Conservation (phyloP, 1,140 invertebrate species). For the Mamestra configurata region DNA sequence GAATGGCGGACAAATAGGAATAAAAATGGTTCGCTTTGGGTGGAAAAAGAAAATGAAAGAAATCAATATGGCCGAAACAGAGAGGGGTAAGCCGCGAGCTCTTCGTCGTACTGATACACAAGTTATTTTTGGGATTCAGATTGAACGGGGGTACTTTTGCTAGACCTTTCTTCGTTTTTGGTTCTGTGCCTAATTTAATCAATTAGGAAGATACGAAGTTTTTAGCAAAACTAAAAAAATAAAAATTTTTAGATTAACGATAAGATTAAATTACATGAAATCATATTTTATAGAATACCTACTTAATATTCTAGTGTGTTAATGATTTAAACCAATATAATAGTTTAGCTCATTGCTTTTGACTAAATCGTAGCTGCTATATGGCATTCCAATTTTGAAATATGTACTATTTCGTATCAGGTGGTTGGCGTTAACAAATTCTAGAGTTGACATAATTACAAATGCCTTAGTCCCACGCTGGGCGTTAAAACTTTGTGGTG, state of each 20-base stretch:
- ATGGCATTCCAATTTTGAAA: no score
- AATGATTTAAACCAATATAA: no score
- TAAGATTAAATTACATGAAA: no score
- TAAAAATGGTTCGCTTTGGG: slow-evolving; percentile 72
- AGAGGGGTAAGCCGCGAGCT: slow-evolving; percentile 49
- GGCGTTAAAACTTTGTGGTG: neutral
- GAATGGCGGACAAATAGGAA: slow-evolving; percentile 73
- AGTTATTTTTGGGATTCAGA: slow-evolving; percentile 10
- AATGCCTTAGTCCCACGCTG: neutral
- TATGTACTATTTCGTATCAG: no score
- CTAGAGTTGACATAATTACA: neutral
- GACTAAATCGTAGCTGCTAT: no score
- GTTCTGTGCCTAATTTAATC: neutral
- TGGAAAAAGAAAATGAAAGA: slow-evolving; percentile 77
- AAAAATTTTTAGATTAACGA: no score
- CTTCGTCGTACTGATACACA: slow-evolving; percentile 20
- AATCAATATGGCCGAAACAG: slow-evolving; percentile 73
- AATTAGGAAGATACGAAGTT: neutral
- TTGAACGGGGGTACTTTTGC: neutral
- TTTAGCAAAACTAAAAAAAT: no score
- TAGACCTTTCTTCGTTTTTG: neutral
- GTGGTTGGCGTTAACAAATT: no score
- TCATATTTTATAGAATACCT: no score
- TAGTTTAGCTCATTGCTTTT: no score
- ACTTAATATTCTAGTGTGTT: no score